Evolutionary conservation across 2,888 invertebrate genomes (phyloP).

Genomic region (Drosophila infuscata): DNA sequence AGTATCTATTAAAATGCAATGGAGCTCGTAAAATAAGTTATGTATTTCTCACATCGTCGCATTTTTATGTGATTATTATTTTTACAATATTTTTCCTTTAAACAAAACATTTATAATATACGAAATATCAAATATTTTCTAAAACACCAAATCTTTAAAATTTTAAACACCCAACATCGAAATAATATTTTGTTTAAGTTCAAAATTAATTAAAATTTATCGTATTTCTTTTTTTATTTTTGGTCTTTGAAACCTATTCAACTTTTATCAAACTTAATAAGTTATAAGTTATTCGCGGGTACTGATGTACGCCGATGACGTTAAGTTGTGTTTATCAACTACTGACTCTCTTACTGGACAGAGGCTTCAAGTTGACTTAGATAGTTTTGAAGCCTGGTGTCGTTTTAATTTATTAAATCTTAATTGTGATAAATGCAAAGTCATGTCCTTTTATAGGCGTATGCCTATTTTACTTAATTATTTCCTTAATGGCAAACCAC

Average conservation of each 20-base stretch:
- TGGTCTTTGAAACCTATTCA: not conserved
- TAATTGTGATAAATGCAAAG: too few relatives aligned
- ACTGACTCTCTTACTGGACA: too few relatives aligned
- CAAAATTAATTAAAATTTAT: not conserved
- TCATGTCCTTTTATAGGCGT: too few relatives aligned
- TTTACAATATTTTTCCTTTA: not conserved
- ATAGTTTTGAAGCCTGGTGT: too few relatives aligned
- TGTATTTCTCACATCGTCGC: not conserved
- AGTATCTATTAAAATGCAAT: constrained; percentile 5
- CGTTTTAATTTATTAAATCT: too few relatives aligned
- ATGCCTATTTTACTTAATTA: too few relatives aligned
- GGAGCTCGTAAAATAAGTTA: not conserved
- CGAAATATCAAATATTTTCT: not conserved
- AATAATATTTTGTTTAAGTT: too few relatives aligned
- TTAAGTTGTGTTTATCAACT: too few relatives aligned
- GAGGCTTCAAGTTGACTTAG: too few relatives aligned
- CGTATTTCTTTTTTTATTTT: not conserved
- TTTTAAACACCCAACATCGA: not conserved
- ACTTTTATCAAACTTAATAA: not conserved
- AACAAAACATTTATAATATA: not conserved
- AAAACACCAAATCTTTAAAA: not conserved
- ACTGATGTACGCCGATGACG: too few relatives aligned
- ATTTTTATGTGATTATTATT: not conserved
- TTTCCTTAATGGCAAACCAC: too few relatives aligned
- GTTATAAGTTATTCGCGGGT: too few relatives aligned